These are phyloP conservation scores for Malurus splendens DNA, from an alignment of 2,797 vertebrate species.

Conservation along the genomic window DNA sequence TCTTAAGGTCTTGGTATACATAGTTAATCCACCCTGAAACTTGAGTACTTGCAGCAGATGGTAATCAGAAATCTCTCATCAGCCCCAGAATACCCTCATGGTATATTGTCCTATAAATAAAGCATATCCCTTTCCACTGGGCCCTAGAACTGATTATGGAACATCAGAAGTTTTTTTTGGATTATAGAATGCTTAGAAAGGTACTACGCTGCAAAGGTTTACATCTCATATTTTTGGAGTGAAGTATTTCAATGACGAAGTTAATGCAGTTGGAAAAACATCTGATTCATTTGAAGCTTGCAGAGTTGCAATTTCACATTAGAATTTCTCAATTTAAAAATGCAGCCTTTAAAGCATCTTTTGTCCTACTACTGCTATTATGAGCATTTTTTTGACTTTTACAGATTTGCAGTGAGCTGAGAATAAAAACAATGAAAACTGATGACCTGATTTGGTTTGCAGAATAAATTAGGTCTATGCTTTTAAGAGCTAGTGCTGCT, in stretches of 20 bases:
- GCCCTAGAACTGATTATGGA: neutral
- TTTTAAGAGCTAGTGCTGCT: neutral
- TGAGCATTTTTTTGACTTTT: neutral
- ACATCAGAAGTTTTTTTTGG: neutral
- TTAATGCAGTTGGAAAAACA: neutral
- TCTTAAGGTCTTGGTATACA: neutral
- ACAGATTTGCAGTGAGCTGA: neutral
- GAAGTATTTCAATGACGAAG: neutral
- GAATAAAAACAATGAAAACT: neutral
- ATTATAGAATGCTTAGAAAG: neutral
- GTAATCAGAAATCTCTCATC: constrained; percentile 48
- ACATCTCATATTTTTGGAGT: neutral
- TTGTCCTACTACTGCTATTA: neutral
- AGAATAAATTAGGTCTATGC: neutral
- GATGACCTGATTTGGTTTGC: neutral
- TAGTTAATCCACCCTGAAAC: constrained; percentile 44
- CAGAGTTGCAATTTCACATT: neutral
- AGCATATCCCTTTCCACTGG: neutral
- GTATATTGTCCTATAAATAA: constrained; percentile 22
- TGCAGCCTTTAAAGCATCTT: neutral
- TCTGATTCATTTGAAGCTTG: neutral
- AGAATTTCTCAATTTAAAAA: neutral
- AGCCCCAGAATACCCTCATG: neutral
- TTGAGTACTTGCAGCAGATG: constrained; percentile 36
- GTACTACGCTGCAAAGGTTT: neutral